phyloP scores from a whole-genome alignment of 2,888 invertebrate genomes.

The Kryphioiulus occultus region DNA sequence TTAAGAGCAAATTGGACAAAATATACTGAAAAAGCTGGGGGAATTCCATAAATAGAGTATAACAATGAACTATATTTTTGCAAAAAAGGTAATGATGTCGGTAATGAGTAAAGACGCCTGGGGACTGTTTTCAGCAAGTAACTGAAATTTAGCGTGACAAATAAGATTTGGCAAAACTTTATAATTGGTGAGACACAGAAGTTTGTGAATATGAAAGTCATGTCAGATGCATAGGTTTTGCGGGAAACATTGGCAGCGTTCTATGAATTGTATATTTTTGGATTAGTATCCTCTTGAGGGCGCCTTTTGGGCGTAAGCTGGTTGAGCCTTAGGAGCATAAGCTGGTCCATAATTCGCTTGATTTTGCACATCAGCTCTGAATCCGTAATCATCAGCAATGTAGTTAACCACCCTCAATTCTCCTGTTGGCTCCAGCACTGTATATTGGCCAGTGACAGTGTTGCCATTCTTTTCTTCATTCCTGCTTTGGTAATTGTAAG shows the following conservation, averaged over 20 bases:
- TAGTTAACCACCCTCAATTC: constrained; percentile 54
- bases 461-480: constrained; percentile 54
- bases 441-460: constrained; percentile 53
- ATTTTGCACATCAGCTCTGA: constrained; percentile 53
- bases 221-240: neutral
- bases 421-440: constrained; percentile 53
- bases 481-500: constrained; percentile 54
- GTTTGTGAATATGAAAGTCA: neutral
- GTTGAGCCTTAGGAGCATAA: neutral
- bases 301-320: neutral
- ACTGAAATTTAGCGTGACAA: neutral
- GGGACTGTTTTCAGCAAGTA: neutral
- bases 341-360: constrained; percentile 51
- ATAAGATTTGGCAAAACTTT: neutral
- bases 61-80: no score
- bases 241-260: neutral
- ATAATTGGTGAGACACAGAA: neutral
- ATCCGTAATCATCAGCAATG: constrained; percentile 53
- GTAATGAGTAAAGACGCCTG: neutral
- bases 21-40: no score
- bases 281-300: constrained; percentile 12
- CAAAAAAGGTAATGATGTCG: neutral
- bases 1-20: neutral
- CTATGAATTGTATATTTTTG: neutral
- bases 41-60: no score